Conservation (phyloP, 2,113 vertebrate genomes). For the Psammodynastes pulverulentus region DNA sequence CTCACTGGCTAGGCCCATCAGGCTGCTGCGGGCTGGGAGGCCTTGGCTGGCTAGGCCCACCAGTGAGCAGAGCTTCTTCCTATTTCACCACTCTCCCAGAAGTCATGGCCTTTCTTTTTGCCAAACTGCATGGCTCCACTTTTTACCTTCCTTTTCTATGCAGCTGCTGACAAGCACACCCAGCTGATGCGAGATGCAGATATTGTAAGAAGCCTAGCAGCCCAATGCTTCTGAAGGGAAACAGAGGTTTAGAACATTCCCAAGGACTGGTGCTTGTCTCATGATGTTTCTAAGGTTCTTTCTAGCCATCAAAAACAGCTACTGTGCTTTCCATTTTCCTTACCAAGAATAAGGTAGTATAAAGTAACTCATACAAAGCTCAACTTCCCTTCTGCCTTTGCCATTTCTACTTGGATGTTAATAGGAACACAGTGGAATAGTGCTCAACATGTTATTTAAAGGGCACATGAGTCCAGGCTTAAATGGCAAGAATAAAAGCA, state of each 20-base stretch:
- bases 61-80: not conserved
- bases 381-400: not conserved
- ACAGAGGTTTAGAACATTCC: too few relatives aligned
- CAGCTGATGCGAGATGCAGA: not conserved
- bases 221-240: not conserved
- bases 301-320: not conserved
- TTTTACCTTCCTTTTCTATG: not conserved
- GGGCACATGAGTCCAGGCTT: not conserved
- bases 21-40: too few relatives aligned
- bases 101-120: not conserved
- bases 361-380: not conserved
- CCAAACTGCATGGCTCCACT: not conserved
- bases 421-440: not conserved
- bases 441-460: not conserved
- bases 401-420: slow-evolving; percentile 1
- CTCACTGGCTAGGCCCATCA: not conserved
- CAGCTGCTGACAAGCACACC: not conserved
- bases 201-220: not conserved
- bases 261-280: not conserved
- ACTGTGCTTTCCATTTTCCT: not conserved
- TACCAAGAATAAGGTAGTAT: not conserved
- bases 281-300: not conserved
- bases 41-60: not conserved
- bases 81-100: not conserved
- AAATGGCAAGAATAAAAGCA: not conserved